Evolutionary conservation across 1,140 invertebrate species (phyloP).

Genomic region (Drosophila athabasca): DNA sequence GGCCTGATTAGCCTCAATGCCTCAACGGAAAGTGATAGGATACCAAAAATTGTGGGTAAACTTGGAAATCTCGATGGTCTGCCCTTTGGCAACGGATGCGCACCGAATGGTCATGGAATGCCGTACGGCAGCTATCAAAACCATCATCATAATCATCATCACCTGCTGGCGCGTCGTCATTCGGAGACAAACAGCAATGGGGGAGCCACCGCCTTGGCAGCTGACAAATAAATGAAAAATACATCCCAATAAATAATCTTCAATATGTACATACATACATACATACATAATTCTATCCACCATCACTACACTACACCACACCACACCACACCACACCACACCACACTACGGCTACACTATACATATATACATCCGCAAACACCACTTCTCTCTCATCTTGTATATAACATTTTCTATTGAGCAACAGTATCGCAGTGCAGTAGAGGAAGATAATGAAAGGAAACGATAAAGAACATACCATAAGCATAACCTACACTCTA

Average conservation of each 20-base stretch:
- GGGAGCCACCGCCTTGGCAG: slow-evolving; percentile 51
- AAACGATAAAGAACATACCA: slow-evolving; percentile 52
- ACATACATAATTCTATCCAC: slow-evolving; percentile 27
- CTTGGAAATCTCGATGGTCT: slow-evolving; percentile 76
- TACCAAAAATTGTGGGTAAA: slow-evolving; percentile 84
- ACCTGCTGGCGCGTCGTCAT: slow-evolving; percentile 64
- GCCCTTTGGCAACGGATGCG: slow-evolving; percentile 54
- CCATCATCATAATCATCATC: slow-evolving; percentile 51
- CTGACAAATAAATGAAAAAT: slow-evolving; percentile 53
- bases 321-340: neutral
- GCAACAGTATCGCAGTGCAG: slow-evolving; percentile 64
- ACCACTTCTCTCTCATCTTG: slow-evolving; percentile 29
- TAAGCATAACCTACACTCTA: slow-evolving; percentile 35
- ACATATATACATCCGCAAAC: neutral
- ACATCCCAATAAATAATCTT: slow-evolving; percentile 39
- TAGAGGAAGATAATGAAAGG: slow-evolving; percentile 28
- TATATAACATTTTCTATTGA: slow-evolving; percentile 46
- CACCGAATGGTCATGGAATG: slow-evolving; percentile 53
- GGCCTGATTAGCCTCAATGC: slow-evolving; percentile 53
- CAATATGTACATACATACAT: slow-evolving; percentile 24
- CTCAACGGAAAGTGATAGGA: slow-evolving; percentile 78
- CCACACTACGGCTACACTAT: neutral
- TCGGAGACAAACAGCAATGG: slow-evolving; percentile 68
- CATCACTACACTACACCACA: neutral
- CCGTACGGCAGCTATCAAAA: slow-evolving; percentile 50